A percentile compares a stretch with the other conserved stretches of the same genome.
Conservation (phyloP, 2,888 invertebrate genomes). For the Leucoma salicis region DNA sequence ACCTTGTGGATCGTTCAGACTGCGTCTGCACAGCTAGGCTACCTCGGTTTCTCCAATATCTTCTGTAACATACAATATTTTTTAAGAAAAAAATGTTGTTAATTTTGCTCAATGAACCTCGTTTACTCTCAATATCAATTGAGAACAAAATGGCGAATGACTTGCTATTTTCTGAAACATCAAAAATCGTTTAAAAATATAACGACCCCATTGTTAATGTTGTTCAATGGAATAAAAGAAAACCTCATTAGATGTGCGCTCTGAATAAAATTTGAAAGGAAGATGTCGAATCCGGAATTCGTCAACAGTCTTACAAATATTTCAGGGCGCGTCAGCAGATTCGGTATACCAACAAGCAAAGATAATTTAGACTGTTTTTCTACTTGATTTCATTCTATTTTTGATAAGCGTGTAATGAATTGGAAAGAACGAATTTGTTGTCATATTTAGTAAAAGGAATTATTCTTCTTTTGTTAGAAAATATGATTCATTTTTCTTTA, state of each 20-base stretch:
- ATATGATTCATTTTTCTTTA: not conserved
- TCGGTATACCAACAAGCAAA: constrained; percentile 4
- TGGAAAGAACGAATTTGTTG: constrained; percentile 9
- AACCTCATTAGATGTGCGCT: not conserved
- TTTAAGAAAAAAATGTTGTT: too few species aligned
- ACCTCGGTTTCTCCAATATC: too few species aligned
- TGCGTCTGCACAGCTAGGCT: too few species aligned
- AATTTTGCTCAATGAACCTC: too few species aligned
- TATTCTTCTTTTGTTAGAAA: not conserved
- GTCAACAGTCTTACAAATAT: not conserved
- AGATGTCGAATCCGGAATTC: not conserved
- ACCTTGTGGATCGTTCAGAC: too few species aligned
- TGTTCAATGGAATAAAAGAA: not conserved
- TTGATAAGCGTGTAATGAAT: constrained; percentile 10
- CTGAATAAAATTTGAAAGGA: too few species aligned
- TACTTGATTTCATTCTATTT: constrained; percentile 5
- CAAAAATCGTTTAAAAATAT: too few species aligned
- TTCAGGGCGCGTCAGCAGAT: not conserved
- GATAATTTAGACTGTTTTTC: constrained; percentile 8
- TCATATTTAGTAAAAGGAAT: not conserved
- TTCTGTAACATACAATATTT: too few species aligned
- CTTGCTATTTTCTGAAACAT: too few species aligned
- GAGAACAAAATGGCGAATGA: too few species aligned
- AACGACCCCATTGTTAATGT: not conserved
- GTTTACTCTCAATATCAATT: too few species aligned